Percentiles rank a stretch among this genome's conserved stretches.
Evolutionary conservation across 2,888 invertebrate species (phyloP).

Genomic region (Cerceris ruficornis): DNA sequence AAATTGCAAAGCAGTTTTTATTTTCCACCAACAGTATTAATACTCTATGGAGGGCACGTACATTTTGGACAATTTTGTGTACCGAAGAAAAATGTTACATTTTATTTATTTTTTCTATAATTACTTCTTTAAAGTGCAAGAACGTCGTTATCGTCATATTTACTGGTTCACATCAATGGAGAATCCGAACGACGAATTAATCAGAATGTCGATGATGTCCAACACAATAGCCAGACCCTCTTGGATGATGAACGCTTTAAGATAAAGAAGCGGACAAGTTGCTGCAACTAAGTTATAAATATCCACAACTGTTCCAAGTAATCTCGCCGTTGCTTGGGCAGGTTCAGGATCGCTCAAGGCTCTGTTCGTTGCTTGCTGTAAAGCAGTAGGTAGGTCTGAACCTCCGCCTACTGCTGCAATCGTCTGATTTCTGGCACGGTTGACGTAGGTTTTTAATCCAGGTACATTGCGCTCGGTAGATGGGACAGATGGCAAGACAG

Average conservation of each 20-base stretch:
- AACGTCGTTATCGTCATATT: neutral
- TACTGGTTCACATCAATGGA: neutral
- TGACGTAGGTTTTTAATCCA: slow-evolving; percentile 31
- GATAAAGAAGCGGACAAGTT: neutral
- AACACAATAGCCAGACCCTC: neutral
- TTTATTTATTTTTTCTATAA: no score
- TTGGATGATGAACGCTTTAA: neutral
- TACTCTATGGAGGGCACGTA: no score
- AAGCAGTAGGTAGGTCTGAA: slow-evolving; percentile 45
- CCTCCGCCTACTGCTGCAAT: slow-evolving; percentile 37
- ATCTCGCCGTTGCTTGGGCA: slow-evolving; percentile 25
- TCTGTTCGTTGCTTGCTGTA: slow-evolving; percentile 47
- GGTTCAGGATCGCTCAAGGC: slow-evolving; percentile 53
- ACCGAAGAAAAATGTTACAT: no score
- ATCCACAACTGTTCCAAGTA: slow-evolving; percentile 48
- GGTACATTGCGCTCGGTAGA: slow-evolving; percentile 17
- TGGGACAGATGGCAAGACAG: neutral
- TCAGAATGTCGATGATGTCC: neutral
- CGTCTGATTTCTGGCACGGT: slow-evolving; percentile 51
- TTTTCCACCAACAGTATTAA: no score
- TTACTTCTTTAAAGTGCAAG: no score
- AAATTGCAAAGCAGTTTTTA: no score
- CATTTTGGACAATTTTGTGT: no score
- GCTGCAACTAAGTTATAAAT: slow-evolving; percentile 22
- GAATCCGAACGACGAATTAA: neutral